Evolutionary conservation across 2,113 vertebrate genomes (phyloP), one percentile per base, ranked within the genome.

Genomic region (Choloepus hoffmanni): DNA sequence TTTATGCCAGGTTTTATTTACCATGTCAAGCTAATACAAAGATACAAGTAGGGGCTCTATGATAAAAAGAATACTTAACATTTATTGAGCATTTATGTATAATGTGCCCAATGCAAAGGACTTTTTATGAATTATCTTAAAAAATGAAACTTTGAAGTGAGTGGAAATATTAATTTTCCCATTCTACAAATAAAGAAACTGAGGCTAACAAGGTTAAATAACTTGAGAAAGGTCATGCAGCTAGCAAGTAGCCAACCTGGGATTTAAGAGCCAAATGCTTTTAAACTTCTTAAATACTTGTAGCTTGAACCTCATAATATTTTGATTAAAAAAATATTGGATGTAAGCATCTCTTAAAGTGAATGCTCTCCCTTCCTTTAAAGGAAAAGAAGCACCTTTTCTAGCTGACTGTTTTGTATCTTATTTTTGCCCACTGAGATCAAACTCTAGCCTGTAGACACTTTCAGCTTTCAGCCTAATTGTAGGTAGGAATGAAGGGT

Each of bases 251-350:
- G 55, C 77, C 82, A 78, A 43, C 28, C 16, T 93, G 30, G 26
- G 3, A 73, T 88, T 95, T 73, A n/a, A 88, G 30, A 79, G 81
- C 65, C 58, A 73, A 0, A 28, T 58, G 12, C 23, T 85, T 9
- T 53, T 73, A 93, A 73, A 30, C 5, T 95, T 94, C 89, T 78
- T 1, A 67, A 93, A 81, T 72, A 84, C 21, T 72, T 87, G 4
- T 50, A 78, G 24, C 18, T 40, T n/a, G 8, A 85, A 8, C 73
- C 76, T 79, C 79, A 82, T 77, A 40, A 43, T 36, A 30, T 26
- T 85, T 78, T 55, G 8, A 40, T 90, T 63, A 33, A 63, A 58
- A 33, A 94, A 24, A 16, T 67, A 24, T 19, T 26, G 13, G 3
- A 33, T 50, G 6, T 72, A 72, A 53, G n/a, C 90, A 43, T 85